A percentile compares a stretch with the other conserved stretches of the same genome.
Conservation (phyloP, 2,113 vertebrate genomes). For the Okapia johnstoni region DNA sequence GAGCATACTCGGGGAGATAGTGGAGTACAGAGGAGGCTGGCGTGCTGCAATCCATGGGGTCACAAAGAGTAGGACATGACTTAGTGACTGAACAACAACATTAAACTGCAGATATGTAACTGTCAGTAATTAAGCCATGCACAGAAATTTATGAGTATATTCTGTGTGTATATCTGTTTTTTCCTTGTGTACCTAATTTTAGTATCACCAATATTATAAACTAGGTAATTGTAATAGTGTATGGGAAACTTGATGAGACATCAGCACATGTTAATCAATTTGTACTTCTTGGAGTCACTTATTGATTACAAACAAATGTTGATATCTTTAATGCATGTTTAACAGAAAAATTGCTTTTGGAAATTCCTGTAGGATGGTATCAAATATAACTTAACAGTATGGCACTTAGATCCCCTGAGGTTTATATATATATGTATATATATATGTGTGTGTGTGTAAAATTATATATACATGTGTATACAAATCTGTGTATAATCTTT, state of each 20-base stretch:
- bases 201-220: neutral
- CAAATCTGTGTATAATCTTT: neutral
- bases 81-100: neutral
- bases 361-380: neutral
- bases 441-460: neutral
- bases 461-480: neutral
- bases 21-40: neutral
- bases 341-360: neutral
- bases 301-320: conserved; percentile 26
- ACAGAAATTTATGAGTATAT: neutral
- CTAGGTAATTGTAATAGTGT: neutral
- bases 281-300: neutral
- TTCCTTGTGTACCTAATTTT: neutral
- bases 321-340: neutral
- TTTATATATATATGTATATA: neutral
- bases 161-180: neutral
- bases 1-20: neutral
- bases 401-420: neutral
- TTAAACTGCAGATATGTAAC: neutral
- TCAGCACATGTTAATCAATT: neutral
- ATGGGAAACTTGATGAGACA: neutral
- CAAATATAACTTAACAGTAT: neutral
- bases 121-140: neutral
- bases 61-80: neutral
- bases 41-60: neutral